Conservation (phyloP, 2,797 vertebrate genomes). For the Crocidura indochinensis region DNA sequence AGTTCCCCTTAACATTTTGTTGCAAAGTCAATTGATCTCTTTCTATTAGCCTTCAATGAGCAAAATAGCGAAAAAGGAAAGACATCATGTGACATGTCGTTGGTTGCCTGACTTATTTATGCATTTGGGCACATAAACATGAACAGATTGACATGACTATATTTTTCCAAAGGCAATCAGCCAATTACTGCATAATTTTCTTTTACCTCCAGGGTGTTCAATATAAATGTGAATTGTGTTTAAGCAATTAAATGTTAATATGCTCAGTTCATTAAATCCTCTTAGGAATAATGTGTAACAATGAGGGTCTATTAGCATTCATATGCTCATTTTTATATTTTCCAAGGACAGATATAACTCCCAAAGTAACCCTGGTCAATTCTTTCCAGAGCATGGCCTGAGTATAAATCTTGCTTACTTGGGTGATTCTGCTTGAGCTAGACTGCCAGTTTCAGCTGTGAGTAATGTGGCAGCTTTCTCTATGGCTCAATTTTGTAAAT, state of each 20-base stretch:
- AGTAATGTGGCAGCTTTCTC: background rate
- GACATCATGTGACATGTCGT: background rate
- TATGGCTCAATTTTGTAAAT: background rate
- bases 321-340: constrained; percentile 56
- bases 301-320: constrained; percentile 65
- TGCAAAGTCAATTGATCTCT: constrained; percentile 33
- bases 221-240: constrained; percentile 72
- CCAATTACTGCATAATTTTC: constrained; percentile 63
- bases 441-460: background rate
- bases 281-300: constrained; percentile 64
- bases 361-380: constrained; percentile 33
- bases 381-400: constrained; percentile 29
- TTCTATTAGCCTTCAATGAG: constrained; percentile 1
- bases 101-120: constrained; percentile 58
- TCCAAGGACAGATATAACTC: background rate
- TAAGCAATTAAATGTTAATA: constrained; percentile 65
- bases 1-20: constrained; percentile 9
- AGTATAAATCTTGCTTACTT: background rate
- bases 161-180: constrained; percentile 67
- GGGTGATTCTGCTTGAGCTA: background rate
- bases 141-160: constrained; percentile 68
- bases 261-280: constrained; percentile 70
- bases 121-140: constrained; percentile 62
- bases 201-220: constrained; percentile 72
- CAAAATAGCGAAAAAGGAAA: constrained; percentile 7